Percentiles rank a stretch among this genome's conserved stretches.
Evolutionary conservation across 2,113 vertebrate genomes (phyloP).

Genomic region (Coturnix japonica): DNA sequence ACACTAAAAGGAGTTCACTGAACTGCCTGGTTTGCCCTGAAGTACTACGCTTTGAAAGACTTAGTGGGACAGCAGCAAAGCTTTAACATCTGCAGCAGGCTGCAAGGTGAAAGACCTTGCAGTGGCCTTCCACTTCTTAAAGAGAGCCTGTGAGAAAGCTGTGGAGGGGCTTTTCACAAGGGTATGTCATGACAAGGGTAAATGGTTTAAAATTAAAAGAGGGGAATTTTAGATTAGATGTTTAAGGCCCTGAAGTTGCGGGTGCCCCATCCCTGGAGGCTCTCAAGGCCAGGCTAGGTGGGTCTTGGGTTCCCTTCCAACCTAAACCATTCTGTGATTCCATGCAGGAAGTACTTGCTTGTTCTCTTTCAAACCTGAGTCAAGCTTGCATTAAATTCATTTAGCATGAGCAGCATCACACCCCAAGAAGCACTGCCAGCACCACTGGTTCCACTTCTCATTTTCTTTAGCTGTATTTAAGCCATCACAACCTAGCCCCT

Average conservation of each 20-base stretch:
- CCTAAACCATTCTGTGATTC: not conserved
- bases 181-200: not conserved
- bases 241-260: not conserved
- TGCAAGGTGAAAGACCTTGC: not conserved
- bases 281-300: not conserved
- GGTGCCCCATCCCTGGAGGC: not conserved
- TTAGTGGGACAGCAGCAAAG: not conserved
- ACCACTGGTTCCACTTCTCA: not conserved
- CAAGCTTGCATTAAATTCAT: not conserved
- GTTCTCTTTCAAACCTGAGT: not conserved
- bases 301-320: not conserved
- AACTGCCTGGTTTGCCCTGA: not conserved
- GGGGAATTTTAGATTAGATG: not conserved
- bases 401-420: not conserved
- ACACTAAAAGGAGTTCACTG: not conserved
- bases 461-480: not conserved
- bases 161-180: not conserved
- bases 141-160: not conserved
- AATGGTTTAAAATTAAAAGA: not conserved
- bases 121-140: not conserved
- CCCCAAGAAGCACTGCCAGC: rapidly evolving
- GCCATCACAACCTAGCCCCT: rapidly evolving
- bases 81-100: not conserved
- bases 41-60: not conserved
- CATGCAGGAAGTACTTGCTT: not conserved